phyloP scores from a whole-genome alignment of 2,888 invertebrate genomes.

The Rapana venosa region DNA sequence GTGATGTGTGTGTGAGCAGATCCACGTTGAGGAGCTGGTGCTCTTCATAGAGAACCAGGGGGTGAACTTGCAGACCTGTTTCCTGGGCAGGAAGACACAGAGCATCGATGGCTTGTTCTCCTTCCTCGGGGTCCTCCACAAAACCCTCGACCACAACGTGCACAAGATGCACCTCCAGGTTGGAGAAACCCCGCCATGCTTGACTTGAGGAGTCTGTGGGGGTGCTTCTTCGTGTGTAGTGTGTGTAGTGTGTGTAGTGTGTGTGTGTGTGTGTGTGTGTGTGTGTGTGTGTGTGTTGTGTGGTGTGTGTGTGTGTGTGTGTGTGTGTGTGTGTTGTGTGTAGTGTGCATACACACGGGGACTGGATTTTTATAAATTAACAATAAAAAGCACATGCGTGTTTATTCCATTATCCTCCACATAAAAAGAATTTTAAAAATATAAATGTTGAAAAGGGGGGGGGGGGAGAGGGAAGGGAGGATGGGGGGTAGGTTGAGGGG shows the following conservation, averaged over 20 bases:
- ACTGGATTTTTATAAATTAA: no score
- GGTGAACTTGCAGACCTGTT: slow-evolving; percentile 66
- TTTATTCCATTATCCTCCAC: no score
- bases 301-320: background rate
- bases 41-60: slow-evolving; percentile 67
- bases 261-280: background rate
- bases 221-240: background rate
- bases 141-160: slow-evolving; percentile 67
- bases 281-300: background rate
- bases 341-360: no score
- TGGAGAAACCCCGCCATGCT: no score
- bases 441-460: no score
- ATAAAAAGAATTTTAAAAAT: no score
- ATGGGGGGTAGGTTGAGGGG: background rate
- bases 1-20: no score
- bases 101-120: slow-evolving; percentile 63
- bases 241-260: background rate
- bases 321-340: background rate
- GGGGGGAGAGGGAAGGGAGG: background rate
- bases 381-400: no score
- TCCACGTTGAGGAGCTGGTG: slow-evolving; percentile 64
- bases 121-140: slow-evolving; percentile 67
- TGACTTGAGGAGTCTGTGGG: no score
- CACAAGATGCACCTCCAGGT: slow-evolving; percentile 66
- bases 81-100: slow-evolving; percentile 69